Base-by-base conservation (phyloP, 1,140 invertebrate genomes). In the Neotoxoptera formosana region DNA sequence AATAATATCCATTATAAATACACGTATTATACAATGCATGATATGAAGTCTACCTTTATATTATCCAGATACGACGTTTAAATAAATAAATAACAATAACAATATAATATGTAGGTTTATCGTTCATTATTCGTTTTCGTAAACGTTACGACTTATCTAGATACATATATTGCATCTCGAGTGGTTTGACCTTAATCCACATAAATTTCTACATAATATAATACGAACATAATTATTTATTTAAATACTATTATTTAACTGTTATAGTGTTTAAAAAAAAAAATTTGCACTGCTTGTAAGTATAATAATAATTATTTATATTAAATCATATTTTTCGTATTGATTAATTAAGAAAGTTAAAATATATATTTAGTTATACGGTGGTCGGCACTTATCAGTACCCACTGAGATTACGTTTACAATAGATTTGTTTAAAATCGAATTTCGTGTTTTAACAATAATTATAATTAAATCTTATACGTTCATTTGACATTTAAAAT, bases 51-150 rank as follows among this genome's bases (percentile, higher is more conserved):
- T 76, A 76, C 60, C 14, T 76, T n/a, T 76, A n/a, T n/a, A n/a
- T n/a, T n/a, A 76, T 76, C n/a, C 60, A 76, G 60, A 76, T n/a
- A 76, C 60, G 60, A 76, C n/a, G 14, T 76, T n/a, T n/a, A 76
- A 76, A 76, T 76, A 76, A 76, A 76, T n/a, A 41, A 41, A 41
- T 41, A 41, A 41, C 4, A 76, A 76, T 67, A 20, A n/a, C n/a
- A n/a, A 76, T 76, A 23, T 76, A 76, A 76, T 76, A 20, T n/a
- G 60, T 76, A 51, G 30, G 60, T 76, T 76, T 76, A 76, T 76
- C 17, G 30, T 76, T 76, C 30, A 76, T 76, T 76, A 76, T 76
- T 76, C 60, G n/a, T n/a, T 76, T n/a, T n/a, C n/a, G n/a, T 76
- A n/a, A n/a, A n/a, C n/a, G 6, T 23, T 53, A 34, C 11, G 14